Evolutionary conservation across 2,888 invertebrate genomes (phyloP), one percentile per base, ranked within the genome.

Genomic region (Orthosia gothica): DNA sequence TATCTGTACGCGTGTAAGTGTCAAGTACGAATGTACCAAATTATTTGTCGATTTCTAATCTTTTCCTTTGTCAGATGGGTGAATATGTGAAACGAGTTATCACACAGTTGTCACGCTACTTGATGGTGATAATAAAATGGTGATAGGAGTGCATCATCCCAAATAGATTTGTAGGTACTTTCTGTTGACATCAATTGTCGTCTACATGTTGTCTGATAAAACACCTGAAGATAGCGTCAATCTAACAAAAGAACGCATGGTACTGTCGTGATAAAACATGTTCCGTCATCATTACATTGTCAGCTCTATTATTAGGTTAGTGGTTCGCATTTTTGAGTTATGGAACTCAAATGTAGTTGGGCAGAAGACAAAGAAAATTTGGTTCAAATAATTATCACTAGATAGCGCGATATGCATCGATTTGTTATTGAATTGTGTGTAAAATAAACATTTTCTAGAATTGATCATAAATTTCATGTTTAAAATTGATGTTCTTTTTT

Each of bases 161-260:
- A 65, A 61, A 55, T 68, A 78, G 55, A 49, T 70, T 59, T 65
- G 15, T n/a, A 32, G n/a, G 49, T 63, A 63, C 32, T 32, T 64
- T 65, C 49, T 57, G 52, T 65, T 54, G 50, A 67, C 67, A 68
- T 47, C 50, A 47, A 50, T 13, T 72, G 79, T 47, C 23, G 67
- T 66, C 63, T 80, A 23, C 47, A 20, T 67, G 70, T 3, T n/a
- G 49, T 61, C 54, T 65, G 81, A 82, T 82, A 82, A 82, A 73
- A 82, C 15, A 47, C 16, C 12, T 58, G 18, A 49, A 71, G 81
- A 83, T 82, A 83, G 47, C 61, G 84, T 75, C 83, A 79, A 70
- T 67, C 62, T 67, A n/a, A 70, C 54, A 70, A 79, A 64, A 57
- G 20, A 80, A 71, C 57, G 65, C 61, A 66, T 81, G 57, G 63